Conservation (phyloP, 2,113 vertebrate species). For the Anas platyrhynchos region DNA sequence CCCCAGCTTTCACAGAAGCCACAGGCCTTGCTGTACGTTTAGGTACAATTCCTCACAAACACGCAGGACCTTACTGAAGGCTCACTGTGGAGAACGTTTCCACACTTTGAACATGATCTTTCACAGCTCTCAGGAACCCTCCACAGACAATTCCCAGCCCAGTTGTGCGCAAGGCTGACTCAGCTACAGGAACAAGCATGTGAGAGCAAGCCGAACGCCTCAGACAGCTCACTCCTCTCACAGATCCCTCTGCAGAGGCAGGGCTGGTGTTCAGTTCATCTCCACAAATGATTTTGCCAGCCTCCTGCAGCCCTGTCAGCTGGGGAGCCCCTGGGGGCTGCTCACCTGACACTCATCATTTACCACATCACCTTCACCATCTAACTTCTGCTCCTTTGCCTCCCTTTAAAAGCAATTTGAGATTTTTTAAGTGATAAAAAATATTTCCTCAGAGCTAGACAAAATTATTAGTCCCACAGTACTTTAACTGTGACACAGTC, state of each 20-base stretch:
- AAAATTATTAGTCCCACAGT: not conserved
- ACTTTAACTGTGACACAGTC: not conserved
- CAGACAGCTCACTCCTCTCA: not conserved
- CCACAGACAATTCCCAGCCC: not conserved
- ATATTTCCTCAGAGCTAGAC: not conserved
- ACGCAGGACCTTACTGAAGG: not conserved
- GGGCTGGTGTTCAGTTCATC: not conserved
- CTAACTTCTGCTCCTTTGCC: not conserved
- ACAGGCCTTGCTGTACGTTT: not conserved
- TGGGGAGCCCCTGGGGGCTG: not conserved
- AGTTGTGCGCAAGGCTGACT: not conserved
- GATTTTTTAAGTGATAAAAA: not conserved
- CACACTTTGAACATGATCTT: not conserved
- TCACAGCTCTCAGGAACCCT: not conserved
- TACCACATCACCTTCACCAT: not conserved
- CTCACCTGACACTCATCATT: accelerated
- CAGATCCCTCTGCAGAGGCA: not conserved
- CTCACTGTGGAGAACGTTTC: not conserved
- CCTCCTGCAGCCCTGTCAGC: not conserved
- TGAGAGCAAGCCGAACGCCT: not conserved
- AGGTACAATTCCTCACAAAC: not conserved
- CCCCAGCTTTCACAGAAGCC: not conserved
- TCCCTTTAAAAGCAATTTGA: not conserved
- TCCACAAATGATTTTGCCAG: not conserved
- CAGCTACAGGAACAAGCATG: accelerated